Conservation (phyloP, 1,140 invertebrate genomes). For the Aphelinus atriplicis region DNA sequence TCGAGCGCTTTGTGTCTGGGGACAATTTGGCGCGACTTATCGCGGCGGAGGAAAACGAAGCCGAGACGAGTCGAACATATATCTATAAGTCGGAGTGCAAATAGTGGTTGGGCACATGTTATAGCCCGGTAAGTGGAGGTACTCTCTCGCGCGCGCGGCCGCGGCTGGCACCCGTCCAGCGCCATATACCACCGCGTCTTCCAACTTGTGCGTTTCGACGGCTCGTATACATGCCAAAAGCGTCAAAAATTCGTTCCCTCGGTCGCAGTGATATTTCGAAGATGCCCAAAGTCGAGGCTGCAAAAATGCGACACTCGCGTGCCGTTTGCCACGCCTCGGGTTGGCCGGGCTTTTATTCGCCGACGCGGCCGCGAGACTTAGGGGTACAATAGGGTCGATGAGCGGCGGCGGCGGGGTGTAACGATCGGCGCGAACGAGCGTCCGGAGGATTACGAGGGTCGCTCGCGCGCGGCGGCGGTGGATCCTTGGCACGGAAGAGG, state of each 20-base stretch:
- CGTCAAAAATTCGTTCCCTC: no score
- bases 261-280: no score
- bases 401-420: no score
- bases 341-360: conserved; percentile 50
- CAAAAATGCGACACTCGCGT: conserved; percentile 29
- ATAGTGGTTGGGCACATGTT: conserved; percentile 53
- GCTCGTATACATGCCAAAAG: no score
- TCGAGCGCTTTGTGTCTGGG: no score
- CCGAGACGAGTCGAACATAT: no score
- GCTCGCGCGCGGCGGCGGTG: conserved; percentile 26
- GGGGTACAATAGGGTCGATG: no score
- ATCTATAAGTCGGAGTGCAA: conserved; percentile 37
- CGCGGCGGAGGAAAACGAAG: no score
- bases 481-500: background rate
- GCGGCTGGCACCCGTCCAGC: conserved; percentile 55
- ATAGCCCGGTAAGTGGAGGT: conserved; percentile 60
- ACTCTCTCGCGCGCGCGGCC: conserved; percentile 48
- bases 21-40: no score
- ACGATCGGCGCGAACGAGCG: conserved; percentile 33
- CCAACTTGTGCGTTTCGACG: no score
- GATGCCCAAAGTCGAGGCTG: no score
- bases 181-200: conserved; percentile 44
- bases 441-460: conserved; percentile 38
- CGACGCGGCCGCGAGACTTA: conserved; percentile 9
- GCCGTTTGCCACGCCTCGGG: conserved; percentile 37